Evolutionary conservation across 2,888 invertebrate genomes (phyloP), one percentile per base, ranked within the genome.

Genomic region (Zaprionus bogoriensis): DNA sequence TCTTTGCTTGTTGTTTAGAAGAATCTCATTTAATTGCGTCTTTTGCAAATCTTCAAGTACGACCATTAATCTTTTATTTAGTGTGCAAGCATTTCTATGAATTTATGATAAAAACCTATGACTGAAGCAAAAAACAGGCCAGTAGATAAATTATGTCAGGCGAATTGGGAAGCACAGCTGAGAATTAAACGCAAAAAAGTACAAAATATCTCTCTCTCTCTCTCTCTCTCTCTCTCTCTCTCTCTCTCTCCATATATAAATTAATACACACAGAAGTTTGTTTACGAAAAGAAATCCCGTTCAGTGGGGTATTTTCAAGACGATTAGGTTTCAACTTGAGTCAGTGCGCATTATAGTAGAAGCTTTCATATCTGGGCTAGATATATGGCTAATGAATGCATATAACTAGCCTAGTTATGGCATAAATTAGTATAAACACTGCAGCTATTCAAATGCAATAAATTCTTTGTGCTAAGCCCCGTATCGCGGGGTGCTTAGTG

Each of bases 61-160:
- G 12, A 7, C 5, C 5, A 53, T 54, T 48, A 38, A 57, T 75
- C 46, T 71, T 30, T n/a, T 63, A 75, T 75, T 70, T 58, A 58
- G 63, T 71, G 27, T 25, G 10, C 45, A 65, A 73, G 70, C 60
- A 72, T 66, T 4, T 58, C 32, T 10, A 51, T 4, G 17, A 44
- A 47, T 57, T 36, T 23, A 5, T 47, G 36, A 25, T 25, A 19
- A 25, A 2, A 36, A 27, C 20, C 48, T 10, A 44, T 22, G 20
- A 60, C 45, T 54, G 6, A 30, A 17, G 20, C 4, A 25, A 17
- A 64, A 14, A 2, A 5, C 17, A 22, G 17, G 14, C 17, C 4
- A 48, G 14, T 28, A 28, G 7, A 36, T 67, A 12, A 76, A 68
- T 58, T 64, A 57, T 42, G 1, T 14, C 10, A 5, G 22, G 6